A percentile compares a stretch with the other conserved stretches of the same genome.
Evolutionary conservation across 2,797 vertebrate genomes (phyloP).

Genomic region (Cuniculus paca): DNA sequence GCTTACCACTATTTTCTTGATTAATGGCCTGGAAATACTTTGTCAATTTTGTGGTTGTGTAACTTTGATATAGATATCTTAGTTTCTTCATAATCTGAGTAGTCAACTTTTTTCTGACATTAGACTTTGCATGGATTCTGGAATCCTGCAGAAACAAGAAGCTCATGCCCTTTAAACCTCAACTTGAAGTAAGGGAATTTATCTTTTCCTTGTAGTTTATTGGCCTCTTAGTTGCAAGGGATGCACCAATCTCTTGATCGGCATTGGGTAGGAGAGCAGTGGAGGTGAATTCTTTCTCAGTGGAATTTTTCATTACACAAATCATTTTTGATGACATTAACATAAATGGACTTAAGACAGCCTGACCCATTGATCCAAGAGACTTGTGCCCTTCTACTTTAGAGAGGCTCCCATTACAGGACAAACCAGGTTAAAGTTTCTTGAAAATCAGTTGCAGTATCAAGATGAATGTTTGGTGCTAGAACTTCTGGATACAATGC

Average conservation of each 20-base stretch:
- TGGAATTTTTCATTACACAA: background rate
- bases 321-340: background rate
- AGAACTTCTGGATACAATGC: background rate
- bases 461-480: background rate
- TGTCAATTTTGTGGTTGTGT: background rate
- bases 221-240: background rate
- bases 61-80: background rate
- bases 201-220: background rate
- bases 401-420: background rate
- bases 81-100: background rate
- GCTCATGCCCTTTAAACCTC: background rate
- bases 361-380: background rate
- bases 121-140: background rate
- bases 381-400: background rate
- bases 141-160: background rate
- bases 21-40: background rate
- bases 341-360: background rate
- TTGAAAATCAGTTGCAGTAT: background rate
- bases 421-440: background rate
- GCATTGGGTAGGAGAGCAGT: background rate
- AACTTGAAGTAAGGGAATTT: background rate
- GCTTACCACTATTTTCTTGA: background rate
- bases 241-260: background rate
- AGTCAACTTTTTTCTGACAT: background rate
- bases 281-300: background rate